Base-by-base conservation (phyloP, 2,113 vertebrate genomes). In the Ptychochromis oligacanthus region DNA sequence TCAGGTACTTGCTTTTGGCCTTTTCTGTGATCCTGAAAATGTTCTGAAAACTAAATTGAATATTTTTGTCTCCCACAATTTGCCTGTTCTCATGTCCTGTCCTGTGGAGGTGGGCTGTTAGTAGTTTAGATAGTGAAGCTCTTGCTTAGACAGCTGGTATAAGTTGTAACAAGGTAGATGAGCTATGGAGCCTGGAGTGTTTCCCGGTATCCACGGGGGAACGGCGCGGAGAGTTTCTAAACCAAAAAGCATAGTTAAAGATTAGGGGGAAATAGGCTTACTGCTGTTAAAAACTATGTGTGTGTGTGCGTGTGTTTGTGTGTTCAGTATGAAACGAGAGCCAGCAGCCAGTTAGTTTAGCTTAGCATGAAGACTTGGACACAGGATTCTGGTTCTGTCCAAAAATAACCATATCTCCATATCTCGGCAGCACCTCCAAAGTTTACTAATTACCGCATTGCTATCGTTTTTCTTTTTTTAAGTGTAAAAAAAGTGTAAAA, bases 91-190 rank as follows among this genome's bases (percentile, higher is more conserved):
- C 54, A 6, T 24, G n/a, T 76, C 26, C 57, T 28, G 62, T 74
- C 38, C 62, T 11, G 31, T 36, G 31, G 31, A 65, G 46, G 56
- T 57, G 77, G 34, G 59, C 40, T 59, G 38, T 74, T 7, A 28
- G 38, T 75, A 43, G 62, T 46, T 81, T 49, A 77, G 72, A 26
- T 14, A 28, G 56, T 56, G 34, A n/a, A 24, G 56, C 57, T 79
- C 76, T 38, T 56, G 76, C 65, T 62, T 36, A 79, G 31, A 65
- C 81, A 83, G 74, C 17, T 77, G 74, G 75, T 49, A 14, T 13
- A 14, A 65, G 28, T 46, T 49, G 26, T 15, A 65, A 82, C 77
- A 62, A 83, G 60, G 60, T 55, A 18, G 18, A 43, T 77, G 74
- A 77, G 4, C 81, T 24, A 52, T 26, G 13, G 46, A n/a, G 46